These are phyloP conservation scores for Acromyrmex heyeri DNA, from an alignment of 1,140 invertebrate genomes.

Conservation along the genomic window DNA sequence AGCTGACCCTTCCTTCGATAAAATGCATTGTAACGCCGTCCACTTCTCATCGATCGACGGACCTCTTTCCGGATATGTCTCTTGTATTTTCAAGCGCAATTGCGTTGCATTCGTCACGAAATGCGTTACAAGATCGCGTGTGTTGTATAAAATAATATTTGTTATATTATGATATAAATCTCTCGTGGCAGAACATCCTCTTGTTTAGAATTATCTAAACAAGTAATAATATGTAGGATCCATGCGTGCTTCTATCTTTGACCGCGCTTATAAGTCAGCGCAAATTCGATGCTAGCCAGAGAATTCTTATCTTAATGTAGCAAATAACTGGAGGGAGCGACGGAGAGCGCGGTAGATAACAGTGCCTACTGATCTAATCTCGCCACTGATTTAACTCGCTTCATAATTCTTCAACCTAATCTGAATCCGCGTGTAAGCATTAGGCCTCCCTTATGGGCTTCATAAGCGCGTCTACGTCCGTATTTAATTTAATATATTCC, in stretches of 20 bases:
- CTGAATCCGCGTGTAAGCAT: constrained; percentile 85
- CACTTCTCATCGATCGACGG: constrained; percentile 60
- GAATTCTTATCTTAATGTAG: constrained; percentile 85
- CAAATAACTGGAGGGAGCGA: constrained; percentile 83
- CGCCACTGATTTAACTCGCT: constrained; percentile 85
- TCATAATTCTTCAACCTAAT: constrained; percentile 86
- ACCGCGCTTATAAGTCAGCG: constrained; percentile 70
- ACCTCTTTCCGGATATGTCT: background rate
- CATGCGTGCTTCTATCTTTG: constrained; percentile 27
- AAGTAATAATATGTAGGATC: background rate
- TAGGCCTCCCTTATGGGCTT: constrained; percentile 70
- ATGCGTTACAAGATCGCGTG: background rate
- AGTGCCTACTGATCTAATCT: constrained; percentile 85
- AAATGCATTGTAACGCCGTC: constrained; percentile 56
- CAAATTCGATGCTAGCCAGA: constrained; percentile 76
- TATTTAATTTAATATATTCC: constrained; percentile 59
- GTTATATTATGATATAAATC: background rate
- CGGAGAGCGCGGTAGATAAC: constrained; percentile 82
- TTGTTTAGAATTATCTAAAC: constrained; percentile 38
- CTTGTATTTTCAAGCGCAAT: constrained; percentile 5
- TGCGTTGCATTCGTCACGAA: background rate
- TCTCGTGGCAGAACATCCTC: background rate
- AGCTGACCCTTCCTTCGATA: constrained; percentile 64
- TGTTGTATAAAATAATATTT: background rate
- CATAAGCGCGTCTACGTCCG: constrained; percentile 43